Conservation (phyloP, 1,140 invertebrate species). For the Lethrus apterus region DNA sequence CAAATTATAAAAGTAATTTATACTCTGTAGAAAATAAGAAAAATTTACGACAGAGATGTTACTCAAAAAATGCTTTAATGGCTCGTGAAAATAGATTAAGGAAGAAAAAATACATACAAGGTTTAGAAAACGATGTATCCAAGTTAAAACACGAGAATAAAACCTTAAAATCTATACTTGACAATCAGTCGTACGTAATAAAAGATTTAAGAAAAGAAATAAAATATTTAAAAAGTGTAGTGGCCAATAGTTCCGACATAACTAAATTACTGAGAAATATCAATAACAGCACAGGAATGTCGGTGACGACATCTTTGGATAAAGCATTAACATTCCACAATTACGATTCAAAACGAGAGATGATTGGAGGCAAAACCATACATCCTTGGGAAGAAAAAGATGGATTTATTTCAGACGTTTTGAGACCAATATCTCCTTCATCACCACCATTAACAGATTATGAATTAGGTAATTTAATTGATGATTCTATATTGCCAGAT, state of each 20-base stretch:
- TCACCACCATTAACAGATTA: neutral
- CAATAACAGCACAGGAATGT: conserved; percentile 33
- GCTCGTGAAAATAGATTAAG: conserved; percentile 50
- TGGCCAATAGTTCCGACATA: conserved; percentile 47
- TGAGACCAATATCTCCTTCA: neutral
- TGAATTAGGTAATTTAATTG: neutral
- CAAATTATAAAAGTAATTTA: too few relatives aligned
- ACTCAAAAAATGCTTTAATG: conserved; percentile 47
- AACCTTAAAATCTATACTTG: conserved; percentile 41
- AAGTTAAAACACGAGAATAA: conserved; percentile 43
- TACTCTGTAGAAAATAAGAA: too few relatives aligned
- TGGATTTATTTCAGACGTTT: neutral
- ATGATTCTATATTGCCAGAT: neutral
- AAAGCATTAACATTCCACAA: conserved; percentile 21
- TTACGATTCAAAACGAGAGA: conserved; percentile 15
- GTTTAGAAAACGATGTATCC: conserved; percentile 45
- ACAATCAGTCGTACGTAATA: conserved; percentile 43
- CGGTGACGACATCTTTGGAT: conserved; percentile 29
- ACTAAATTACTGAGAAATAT: conserved; percentile 43
- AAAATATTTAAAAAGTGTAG: conserved; percentile 45
- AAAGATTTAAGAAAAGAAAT: conserved; percentile 45
- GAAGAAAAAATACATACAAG: conserved; percentile 51
- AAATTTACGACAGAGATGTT: conserved; percentile 31
- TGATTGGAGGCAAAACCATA: conserved; percentile 11
- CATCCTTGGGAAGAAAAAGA: conserved; percentile 27